These are phyloP conservation scores for Charadrius vociferus DNA, from an alignment of 2,113 vertebrate species.

Conservation along the genomic window DNA sequence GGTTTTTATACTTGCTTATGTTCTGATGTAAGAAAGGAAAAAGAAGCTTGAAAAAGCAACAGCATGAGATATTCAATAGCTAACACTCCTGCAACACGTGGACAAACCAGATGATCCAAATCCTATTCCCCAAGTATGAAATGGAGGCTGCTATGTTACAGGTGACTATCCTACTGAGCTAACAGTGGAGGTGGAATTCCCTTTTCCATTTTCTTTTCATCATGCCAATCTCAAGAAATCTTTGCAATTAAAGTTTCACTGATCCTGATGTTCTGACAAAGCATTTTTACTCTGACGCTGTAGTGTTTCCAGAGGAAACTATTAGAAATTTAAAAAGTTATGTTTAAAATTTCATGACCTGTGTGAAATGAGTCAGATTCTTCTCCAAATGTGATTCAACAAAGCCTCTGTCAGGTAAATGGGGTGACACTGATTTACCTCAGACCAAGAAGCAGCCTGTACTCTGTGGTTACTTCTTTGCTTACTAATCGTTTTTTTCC, in stretches of 20 bases:
- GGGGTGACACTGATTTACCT: background rate
- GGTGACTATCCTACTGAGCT: background rate
- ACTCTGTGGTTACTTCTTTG: background rate
- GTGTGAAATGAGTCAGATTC: background rate
- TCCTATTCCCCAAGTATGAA: background rate
- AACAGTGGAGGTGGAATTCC: background rate
- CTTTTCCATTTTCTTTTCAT: background rate
- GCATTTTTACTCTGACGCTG: background rate
- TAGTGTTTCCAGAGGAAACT: background rate
- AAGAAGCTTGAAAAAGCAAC: background rate
- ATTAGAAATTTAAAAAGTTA: conserved; percentile 15
- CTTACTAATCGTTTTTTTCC: background rate
- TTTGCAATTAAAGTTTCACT: conserved; percentile 5
- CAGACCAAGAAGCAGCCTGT: background rate
- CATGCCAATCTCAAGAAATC: background rate
- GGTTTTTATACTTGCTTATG: background rate
- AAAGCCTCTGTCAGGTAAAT: background rate
- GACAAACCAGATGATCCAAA: background rate
- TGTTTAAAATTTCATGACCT: conserved; percentile 13
- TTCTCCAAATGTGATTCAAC: background rate
- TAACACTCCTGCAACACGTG: background rate
- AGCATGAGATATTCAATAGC: background rate
- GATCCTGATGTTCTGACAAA: background rate
- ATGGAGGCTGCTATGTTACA: background rate
- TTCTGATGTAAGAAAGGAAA: background rate